Evolutionary conservation across 2,888 invertebrate genomes (phyloP).

Genomic region (Noctua comes): DNA sequence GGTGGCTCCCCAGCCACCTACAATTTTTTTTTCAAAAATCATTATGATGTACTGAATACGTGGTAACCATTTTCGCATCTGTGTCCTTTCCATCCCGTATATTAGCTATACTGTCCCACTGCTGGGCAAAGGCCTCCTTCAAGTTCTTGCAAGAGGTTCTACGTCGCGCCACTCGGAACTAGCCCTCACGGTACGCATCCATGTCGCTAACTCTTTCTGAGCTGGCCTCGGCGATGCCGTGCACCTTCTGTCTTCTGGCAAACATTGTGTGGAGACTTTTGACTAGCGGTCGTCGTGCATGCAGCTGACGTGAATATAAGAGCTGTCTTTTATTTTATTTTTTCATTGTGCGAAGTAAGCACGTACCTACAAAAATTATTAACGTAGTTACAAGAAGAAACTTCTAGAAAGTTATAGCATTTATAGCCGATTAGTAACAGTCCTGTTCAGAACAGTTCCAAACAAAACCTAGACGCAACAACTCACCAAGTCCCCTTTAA

Average conservation of each 20-base stretch:
- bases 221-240: background rate
- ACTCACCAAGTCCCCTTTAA: constrained; percentile 21
- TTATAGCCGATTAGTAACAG: background rate
- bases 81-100: too few species aligned
- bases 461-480: constrained; percentile 13
- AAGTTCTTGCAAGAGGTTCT: background rate
- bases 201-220: background rate
- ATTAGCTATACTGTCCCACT: background rate
- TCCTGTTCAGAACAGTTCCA: background rate
- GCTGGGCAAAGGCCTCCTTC: background rate
- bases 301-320: background rate
- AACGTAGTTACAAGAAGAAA: background rate
- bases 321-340: background rate
- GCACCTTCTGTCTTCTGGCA: background rate
- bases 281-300: background rate
- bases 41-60: too few species aligned
- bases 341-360: background rate
- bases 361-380: background rate
- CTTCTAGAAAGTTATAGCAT: background rate
- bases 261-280: background rate
- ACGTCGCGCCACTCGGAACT: background rate
- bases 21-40: too few species aligned
- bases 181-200: background rate
- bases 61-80: too few species aligned
- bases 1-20: too few species aligned